These are phyloP conservation scores for Babylonia areolata DNA, from an alignment of 1,140 invertebrate genomes.

Conservation along the genomic window DNA sequence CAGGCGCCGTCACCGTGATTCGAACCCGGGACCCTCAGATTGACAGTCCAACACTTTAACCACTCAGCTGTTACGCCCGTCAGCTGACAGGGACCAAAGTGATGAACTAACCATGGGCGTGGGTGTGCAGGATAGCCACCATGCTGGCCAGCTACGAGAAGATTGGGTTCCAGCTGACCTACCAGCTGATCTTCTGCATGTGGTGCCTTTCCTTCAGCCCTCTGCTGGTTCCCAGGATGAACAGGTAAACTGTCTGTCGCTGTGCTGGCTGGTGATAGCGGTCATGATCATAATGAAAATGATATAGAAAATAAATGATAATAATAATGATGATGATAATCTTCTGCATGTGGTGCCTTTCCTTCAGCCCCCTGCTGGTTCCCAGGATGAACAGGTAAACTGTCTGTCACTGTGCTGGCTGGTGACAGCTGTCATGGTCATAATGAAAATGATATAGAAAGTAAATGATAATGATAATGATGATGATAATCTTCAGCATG, in stretches of 20 bases:
- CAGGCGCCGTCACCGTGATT: too few relatives aligned
- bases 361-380: constrained; percentile 59
- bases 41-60: too few relatives aligned
- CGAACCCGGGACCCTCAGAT: too few relatives aligned
- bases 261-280: too few relatives aligned
- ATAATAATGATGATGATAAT: not conserved
- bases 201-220: constrained; percentile 99
- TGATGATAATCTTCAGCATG: not conserved
- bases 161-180: constrained; percentile 99
- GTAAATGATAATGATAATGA: constrained; percentile 46
- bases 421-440: too few relatives aligned
- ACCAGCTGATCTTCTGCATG: constrained; percentile 98
- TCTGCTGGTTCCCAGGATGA: constrained; percentile 95
- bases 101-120: too few relatives aligned
- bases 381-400: not conserved
- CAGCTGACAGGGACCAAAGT: too few relatives aligned
- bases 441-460: too few relatives aligned
- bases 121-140: constrained; percentile 71
- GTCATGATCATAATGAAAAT: too few relatives aligned
- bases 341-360: too few relatives aligned
- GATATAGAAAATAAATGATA: constrained; percentile 45
- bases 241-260: constrained; percentile 81
- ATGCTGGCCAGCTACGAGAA: constrained; percentile 85
- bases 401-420: too few relatives aligned
- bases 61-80: too few relatives aligned